Evolutionary conservation across 1,140 invertebrate genomes (phyloP), one percentile per base, ranked within the genome.

Genomic region (Lordiphosa stackelbergi): DNA sequence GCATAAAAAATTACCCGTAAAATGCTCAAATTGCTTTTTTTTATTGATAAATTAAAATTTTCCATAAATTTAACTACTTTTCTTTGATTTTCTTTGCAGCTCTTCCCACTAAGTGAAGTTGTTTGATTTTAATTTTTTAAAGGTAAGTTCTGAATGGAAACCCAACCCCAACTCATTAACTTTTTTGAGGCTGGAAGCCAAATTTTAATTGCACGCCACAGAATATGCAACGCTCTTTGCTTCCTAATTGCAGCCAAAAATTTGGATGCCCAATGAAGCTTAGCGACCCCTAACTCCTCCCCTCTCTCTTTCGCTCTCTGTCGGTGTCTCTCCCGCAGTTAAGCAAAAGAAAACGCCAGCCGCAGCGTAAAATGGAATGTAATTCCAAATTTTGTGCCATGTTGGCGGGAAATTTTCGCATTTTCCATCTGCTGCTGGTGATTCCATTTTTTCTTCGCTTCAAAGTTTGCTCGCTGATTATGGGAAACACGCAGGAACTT

Each of bases 381-480:
- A 74, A 81, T 78, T 74, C 79, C 34, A 53, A 66, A 73, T 69
- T 66, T 70, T 74, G 41, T 79, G 75, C 66, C 31, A 52, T 53
- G 75, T 48, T 74, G 22, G 60, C 73, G 56, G 4, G 38, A 61
- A 69, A 61, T 68, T 48, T 55, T 28, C 42, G 34, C 52, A 31
- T 49, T 43, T 64, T 69, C 53, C 46, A 46, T 54, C 34, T 61
- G 13, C 41, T 24, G 40, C 16, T 42, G 40, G 22, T 45, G 24
- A 28, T 45, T 22, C 40, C 19, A 19, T 13, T 45, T 46, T 8
- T 8, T 5, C 28, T 6, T 24, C 42, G 28, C 7, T 34, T 11
- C 28, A 46, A 46, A 28, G 12, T 43, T 52, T 40, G n/a, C 31
- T 5, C 38, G 16, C 28, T 62, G 63, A 66, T 66, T 66, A 66